Base-by-base conservation (phyloP, 2,888 invertebrate genomes). In the Lypha dubia region DNA sequence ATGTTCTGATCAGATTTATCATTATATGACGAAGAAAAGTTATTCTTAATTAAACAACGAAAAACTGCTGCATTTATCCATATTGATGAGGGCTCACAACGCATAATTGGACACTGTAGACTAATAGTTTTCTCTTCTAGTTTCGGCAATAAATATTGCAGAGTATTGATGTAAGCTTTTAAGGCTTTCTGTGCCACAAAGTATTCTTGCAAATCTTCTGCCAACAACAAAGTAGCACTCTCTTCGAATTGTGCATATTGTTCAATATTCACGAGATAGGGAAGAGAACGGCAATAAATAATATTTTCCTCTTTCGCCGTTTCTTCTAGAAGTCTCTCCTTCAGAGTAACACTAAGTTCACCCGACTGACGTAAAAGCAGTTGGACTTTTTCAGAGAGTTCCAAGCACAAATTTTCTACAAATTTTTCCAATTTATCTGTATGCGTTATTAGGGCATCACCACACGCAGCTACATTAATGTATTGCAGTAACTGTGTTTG, bases 21-120 rank as follows among this genome's bases (percentile, higher is more conserved):
- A 86, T 91, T 91, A 2, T 86, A 80, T 9, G 90, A 86, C 0
- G 84, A 86, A 22, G 89, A 88, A 51, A 92, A 92, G 75, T 92
- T 90, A 79, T 92, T 92, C 1, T 87, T 67, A 0, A 92, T 79
- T 5, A 92, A 83, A 58, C 88, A 89, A 9, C 89, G 89, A 28
- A 90, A 88, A 1, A 89, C 84, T 1, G 89, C 88, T 28, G 90
- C 88, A 35, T 90, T 90, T 3, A 91, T 87, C 91, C 92, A 92
- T 22, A 88, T 81, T 3, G 88, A 88, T 0, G 81, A 70, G 5
- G 90, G 90, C 9, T 89, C 89, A 4, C 88, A 88, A 46, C 85
- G 86, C 89, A 90, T 88, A 17, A 91, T 88, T 1, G 87, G 85
- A 68, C 89, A 88, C 35, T 88, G 88, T 8, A 87, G 60, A 11